phyloP scores from a whole-genome alignment of 1,140 invertebrate species.

The roundworm (Caenorhabditis elegans) region DNA sequence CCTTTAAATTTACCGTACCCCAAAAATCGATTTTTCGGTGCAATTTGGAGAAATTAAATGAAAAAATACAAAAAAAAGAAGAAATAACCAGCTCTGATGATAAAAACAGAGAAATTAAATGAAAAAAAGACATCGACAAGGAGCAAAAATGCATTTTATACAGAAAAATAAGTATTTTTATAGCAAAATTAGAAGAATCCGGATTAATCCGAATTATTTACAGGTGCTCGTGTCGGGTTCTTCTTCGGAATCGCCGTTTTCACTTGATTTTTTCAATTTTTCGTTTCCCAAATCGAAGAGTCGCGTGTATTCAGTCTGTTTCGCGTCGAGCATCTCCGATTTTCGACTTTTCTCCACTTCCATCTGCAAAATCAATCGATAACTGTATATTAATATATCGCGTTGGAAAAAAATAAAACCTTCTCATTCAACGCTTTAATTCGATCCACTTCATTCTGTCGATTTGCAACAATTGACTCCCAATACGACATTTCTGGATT shows the following conservation, averaged over 20 bases:
- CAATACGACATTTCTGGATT: background rate
- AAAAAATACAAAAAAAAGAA: background rate
- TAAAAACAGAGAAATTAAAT: too few relatives aligned
- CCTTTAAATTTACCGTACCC: background rate
- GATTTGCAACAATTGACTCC: background rate
- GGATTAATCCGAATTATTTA: too few relatives aligned
- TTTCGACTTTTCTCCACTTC: background rate
- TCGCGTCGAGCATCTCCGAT: background rate
- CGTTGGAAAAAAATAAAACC: background rate
- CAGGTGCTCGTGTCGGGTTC: too few relatives aligned
- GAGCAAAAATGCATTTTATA: too few relatives aligned
- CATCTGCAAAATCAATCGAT: background rate
- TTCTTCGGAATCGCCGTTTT: background rate
- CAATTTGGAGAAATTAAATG: background rate
- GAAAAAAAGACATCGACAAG: too few relatives aligned
- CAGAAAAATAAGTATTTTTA: too few relatives aligned
- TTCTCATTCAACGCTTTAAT: background rate
- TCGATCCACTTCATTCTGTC: background rate
- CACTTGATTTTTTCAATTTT: background rate
- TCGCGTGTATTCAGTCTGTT: background rate
- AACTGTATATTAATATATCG: too few relatives aligned
- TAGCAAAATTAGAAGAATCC: too few relatives aligned
- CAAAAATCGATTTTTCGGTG: background rate
- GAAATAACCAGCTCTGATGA: too few relatives aligned
- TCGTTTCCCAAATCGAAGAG: conserved; percentile 20